Evolutionary conservation across 2,888 invertebrate species (phyloP), one percentile per base, ranked within the genome.

Genomic region (Tenthredo distinguenda): DNA sequence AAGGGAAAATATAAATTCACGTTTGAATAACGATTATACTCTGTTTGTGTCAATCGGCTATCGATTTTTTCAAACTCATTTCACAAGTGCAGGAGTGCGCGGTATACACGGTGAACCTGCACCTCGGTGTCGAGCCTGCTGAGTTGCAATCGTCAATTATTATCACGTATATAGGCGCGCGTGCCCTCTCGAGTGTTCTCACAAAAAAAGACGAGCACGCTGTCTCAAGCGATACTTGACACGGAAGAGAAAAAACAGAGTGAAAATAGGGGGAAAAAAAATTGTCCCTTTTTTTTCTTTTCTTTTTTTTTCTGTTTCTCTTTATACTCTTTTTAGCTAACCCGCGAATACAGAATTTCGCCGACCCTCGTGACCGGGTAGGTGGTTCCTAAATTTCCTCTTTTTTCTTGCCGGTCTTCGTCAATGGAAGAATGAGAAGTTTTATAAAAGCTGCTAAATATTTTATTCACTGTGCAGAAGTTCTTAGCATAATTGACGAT

Each of bases 101-200:
- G 31, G 12, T 68, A 68, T 18, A 68, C n/a, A 68, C n/a, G 55
- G 62, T 62, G 12, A 26, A 37, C 37, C 37, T 37, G 37, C 37
- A 40, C 18, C 71, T 31, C 7, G 77, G 77, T 77, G 47, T 77
- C 77, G 77, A 50, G 77, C 55, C 77, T 77, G 77, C 77, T 77
- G 77, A 77, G 77, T 77, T 77, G 77, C 77, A 77, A 77, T 77
- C 77, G 77, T 77, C 77, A 77, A 77, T 77, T 77, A 77, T 77
- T 77, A 77, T 77, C 77, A 55, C 77, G 55, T 77, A 55, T 77
- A 77, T 77, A 77, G 77, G 55, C 55, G 77, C 50, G 34, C 55
- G 37, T 31, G 77, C 55, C 26, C 77, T 77, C 50, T 77, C 77
- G 55, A 77, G 77, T 77, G 77, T 77, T 77, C 77, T 77, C 50